These are phyloP conservation scores for Acholoe squamosa DNA, from an alignment of 2,888 invertebrate genomes.

Conservation along the genomic window DNA sequence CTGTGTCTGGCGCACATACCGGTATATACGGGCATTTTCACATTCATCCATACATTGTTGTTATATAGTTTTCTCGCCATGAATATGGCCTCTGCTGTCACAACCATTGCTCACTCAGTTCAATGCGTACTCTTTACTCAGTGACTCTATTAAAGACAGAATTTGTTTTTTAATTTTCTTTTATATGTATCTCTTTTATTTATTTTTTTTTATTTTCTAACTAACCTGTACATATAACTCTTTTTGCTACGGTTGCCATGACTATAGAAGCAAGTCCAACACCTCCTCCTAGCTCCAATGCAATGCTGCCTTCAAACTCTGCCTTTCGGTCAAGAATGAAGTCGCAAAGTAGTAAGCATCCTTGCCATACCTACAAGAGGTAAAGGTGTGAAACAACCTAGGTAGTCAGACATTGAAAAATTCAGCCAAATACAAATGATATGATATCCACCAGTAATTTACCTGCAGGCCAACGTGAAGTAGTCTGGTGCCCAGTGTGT, in stretches of 20 bases:
- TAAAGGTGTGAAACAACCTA: neutral
- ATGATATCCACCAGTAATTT: slow-evolving; percentile 1
- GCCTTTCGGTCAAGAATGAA: slow-evolving; percentile 61
- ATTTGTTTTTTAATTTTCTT: too few relatives aligned
- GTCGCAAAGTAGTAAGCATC: slow-evolving; percentile 65
- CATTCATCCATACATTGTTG: too few relatives aligned
- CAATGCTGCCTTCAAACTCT: slow-evolving; percentile 53
- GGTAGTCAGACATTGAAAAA: neutral
- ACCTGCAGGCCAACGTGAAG: slow-evolving; percentile 78
- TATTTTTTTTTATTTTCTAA: neutral
- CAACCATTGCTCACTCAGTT: too few relatives aligned
- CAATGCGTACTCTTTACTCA: too few relatives aligned
- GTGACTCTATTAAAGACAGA: too few relatives aligned
- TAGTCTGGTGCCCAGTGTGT: slow-evolving; percentile 74
- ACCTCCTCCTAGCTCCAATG: slow-evolving; percentile 67
- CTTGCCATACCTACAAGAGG: slow-evolving; percentile 65
- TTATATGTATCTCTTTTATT: too few relatives aligned
- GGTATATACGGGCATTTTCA: too few relatives aligned
- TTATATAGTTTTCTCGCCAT: too few relatives aligned
- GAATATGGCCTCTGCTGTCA: too few relatives aligned
- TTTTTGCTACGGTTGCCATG: slow-evolving; percentile 58
- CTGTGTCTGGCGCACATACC: too few relatives aligned
- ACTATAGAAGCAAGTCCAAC: slow-evolving; percentile 63
- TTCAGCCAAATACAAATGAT: neutral
- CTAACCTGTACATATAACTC: slow-evolving; percentile 67